phyloP scores from a whole-genome alignment of 2,888 invertebrate species.

The Cosmopolites sordidus region DNA sequence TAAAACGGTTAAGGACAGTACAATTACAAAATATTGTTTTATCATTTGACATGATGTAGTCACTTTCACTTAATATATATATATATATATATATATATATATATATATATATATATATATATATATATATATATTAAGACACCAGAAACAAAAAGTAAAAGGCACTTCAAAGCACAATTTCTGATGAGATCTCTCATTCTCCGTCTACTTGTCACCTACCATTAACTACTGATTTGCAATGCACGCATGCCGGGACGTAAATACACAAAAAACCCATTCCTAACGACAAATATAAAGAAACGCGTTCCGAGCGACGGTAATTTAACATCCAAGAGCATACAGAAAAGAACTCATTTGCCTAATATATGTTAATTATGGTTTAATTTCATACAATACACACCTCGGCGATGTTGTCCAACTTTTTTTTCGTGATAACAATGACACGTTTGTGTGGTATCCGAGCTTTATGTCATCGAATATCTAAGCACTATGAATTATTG shows the following conservation, averaged over 20 bases:
- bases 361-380: slow-evolving; percentile 2
- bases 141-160: too few relatives aligned
- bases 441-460: not conserved
- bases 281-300: not conserved
- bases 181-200: not conserved
- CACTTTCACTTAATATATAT: too few relatives aligned
- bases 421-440: not conserved
- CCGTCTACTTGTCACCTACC: not conserved
- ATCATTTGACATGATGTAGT: too few relatives aligned
- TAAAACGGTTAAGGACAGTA: too few relatives aligned
- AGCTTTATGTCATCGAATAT: too few relatives aligned
- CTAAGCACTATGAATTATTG: too few relatives aligned
- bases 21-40: too few relatives aligned
- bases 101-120: too few relatives aligned
- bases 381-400: not conserved
- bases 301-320: not conserved
- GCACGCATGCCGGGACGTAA: not conserved
- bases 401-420: not conserved
- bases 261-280: too few relatives aligned
- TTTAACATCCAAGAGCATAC: not conserved
- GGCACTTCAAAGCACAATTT: too few relatives aligned
- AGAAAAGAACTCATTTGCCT: not conserved
- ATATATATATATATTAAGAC: too few relatives aligned
- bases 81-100: too few relatives aligned
- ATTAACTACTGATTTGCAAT: not conserved